Conservation (phyloP, 2,888 invertebrate species). For the Blastobasis adustella region DNA sequence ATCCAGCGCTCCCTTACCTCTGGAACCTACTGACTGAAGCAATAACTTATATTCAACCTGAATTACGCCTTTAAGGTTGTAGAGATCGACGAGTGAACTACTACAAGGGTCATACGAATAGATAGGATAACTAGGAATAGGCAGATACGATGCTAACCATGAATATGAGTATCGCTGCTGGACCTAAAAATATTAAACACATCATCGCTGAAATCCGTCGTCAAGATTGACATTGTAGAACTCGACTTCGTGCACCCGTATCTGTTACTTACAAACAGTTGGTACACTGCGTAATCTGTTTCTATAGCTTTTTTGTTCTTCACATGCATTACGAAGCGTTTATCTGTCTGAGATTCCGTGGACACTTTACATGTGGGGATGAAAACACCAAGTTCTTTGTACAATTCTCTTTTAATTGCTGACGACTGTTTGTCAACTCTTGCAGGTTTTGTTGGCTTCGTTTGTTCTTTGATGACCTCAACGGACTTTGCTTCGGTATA, state of each 20-base stretch:
- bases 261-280: conserved; percentile 28
- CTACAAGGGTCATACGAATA: too few relatives aligned
- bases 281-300: conserved; percentile 34
- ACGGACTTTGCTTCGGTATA: too few relatives aligned
- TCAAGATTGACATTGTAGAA: too few relatives aligned
- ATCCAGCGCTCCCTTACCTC: too few relatives aligned
- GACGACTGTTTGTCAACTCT: conserved; percentile 10
- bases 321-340: conserved; percentile 9
- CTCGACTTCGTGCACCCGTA: conserved; percentile 7
- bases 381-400: conserved; percentile 26
- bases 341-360: conserved; percentile 38
- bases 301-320: conserved; percentile 15
- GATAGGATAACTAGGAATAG: conserved; percentile 7
- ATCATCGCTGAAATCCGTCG: conserved; percentile 37
- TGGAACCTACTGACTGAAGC: too few relatives aligned
- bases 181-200: conserved; percentile 51
- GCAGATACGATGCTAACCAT: conserved; percentile 31
- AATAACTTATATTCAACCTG: too few relatives aligned
- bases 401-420: conserved; percentile 23
- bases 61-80: too few relatives aligned
- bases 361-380: conserved; percentile 31
- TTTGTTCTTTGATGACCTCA: conserved; percentile 9
- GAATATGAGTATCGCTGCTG: conserved; percentile 43
- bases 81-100: too few relatives aligned
- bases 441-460: conserved; percentile 5